Base-by-base conservation (phyloP, 2,888 invertebrate species). In the Dynastes tityus region DNA sequence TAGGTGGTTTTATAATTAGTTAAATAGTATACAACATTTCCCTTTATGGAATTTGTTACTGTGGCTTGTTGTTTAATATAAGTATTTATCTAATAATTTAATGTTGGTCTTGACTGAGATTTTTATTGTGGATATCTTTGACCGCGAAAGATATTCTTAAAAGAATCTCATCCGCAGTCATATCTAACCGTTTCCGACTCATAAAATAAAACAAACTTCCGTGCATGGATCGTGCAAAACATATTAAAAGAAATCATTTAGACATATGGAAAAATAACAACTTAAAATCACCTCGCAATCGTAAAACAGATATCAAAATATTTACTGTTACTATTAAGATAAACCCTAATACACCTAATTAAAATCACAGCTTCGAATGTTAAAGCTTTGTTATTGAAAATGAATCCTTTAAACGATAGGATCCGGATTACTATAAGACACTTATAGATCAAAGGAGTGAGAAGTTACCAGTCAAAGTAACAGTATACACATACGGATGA, bases 241-340 rank as follows among this genome's bases (percentile, higher is more conserved):
- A 16, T 16, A 55, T 4, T 22, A 55, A 22, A 55, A 55, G 22
- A 22, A 9, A 55, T 55, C 22, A 55, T 55, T 16, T 22, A 55
- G 9, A 16, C 8, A 8, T 55, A 22, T 55, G 27, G 13, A 29
- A 29, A 1, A 63, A n/a, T 32, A 63, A 63, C 63, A 63, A 63
- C 63, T n/a, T 55, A 11, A 63, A 29, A 63, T 63, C 5, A 1
- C 29, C 9, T 63, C 27, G 29, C n/a, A 13, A 63, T 1, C 32
- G 29, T 63, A 32, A 45, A 29, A 63, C 63, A 63, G 6, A 32
- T 11, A 63, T 63, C 29, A 27, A 32, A 63, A 63, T 63, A 63
- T 63, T 63, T 63, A 63, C 63, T 22, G 8, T 2, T 22, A 16
- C 13, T 2, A 55, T 55, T 27, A 8, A 22, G 22, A 55, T 22